Base-by-base conservation (phyloP, 2,888 invertebrate species). In the Tinea pellionella region DNA sequence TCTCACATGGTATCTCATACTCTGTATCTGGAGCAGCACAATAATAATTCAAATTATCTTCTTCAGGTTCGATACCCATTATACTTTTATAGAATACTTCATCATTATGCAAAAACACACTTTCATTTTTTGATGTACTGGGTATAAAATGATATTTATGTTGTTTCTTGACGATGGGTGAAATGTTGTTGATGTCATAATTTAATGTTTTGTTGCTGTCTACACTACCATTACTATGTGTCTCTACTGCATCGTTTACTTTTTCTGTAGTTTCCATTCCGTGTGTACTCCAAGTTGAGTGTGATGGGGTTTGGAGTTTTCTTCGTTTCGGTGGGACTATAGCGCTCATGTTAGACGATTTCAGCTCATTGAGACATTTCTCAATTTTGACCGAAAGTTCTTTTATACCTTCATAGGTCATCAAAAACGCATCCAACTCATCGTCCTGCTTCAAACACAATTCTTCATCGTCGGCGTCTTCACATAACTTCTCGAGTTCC, bases 111-210 rank as follows among this genome's bases (percentile, higher is more conserved):
- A 64, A 58, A 47, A 78, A 67, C 8, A 67, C 71, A 43, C 69
- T 65, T 59, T 59, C 66, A 59, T 77, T 73, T 61, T 13, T 71
- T 1, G 78, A 78, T 42, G 78, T 78, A 64, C 78, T 78, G 4
- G 78, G 78, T 24, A 71, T 32, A 2, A 77, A 78, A 13, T 70
- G 71, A 61, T 77, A 78, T 57, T 66, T 59, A 12, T 61, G 30
- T 8, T 13, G 62, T 47, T 62, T 62, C 8, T 56, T 64, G 0
- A 18, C 43, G 18, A 30, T 32, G 41, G 11, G 61, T 19, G 59
- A 60, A 1, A 60, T 30, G 1, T 41, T 16, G 30, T 61, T 61
- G 19, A 47, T 63, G 29, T 63, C 63, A 67, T 69, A 68, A 19
- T 64, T 60, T 55, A 68, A 63, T 15, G 70, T 72, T 29, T 68